phyloP scores from a whole-genome alignment of 2,888 invertebrate genomes.

The Thymelicus lineola region DNA sequence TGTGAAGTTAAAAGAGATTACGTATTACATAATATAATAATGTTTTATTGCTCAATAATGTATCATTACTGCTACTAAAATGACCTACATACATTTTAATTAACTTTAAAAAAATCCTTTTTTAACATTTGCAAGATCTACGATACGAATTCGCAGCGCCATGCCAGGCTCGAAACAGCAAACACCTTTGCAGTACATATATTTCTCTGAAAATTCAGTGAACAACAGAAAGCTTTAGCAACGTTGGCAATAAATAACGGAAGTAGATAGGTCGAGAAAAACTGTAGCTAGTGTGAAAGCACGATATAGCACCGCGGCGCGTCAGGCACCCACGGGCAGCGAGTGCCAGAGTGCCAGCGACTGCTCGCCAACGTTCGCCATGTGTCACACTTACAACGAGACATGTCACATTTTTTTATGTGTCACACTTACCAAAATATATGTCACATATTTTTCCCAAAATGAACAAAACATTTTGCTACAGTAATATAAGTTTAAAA shows the following conservation, averaged over 20 bases:
- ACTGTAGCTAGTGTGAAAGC: constrained; percentile 32
- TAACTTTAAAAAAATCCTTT: neutral
- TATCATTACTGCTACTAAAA: too few species aligned
- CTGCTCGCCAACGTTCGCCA: constrained; percentile 10
- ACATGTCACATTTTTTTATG: neutral
- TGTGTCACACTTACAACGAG: neutral
- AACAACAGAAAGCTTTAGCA: constrained; percentile 30
- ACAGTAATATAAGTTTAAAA: too few species aligned
- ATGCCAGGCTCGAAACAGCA: constrained; percentile 9
- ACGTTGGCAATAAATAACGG: constrained; percentile 30
- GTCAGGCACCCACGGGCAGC: constrained; percentile 50
- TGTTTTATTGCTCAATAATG: too few species aligned
- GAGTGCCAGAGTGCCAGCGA: constrained; percentile 41
- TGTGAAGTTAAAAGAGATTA: too few species aligned
- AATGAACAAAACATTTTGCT: too few species aligned
- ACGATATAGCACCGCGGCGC: constrained; percentile 40
- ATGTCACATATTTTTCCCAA: neutral
- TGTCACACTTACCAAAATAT: neutral
- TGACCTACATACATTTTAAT: too few species aligned
- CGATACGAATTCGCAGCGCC: neutral
- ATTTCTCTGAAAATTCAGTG: constrained; percentile 28
- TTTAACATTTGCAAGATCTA: neutral
- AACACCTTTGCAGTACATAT: constrained; percentile 12
- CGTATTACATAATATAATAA: too few species aligned
- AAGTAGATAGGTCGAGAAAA: constrained; percentile 32